Percentiles rank a stretch among this genome's conserved stretches.
phyloP scores from a whole-genome alignment of 2,888 invertebrate genomes.

The Agrotis clavis region DNA sequence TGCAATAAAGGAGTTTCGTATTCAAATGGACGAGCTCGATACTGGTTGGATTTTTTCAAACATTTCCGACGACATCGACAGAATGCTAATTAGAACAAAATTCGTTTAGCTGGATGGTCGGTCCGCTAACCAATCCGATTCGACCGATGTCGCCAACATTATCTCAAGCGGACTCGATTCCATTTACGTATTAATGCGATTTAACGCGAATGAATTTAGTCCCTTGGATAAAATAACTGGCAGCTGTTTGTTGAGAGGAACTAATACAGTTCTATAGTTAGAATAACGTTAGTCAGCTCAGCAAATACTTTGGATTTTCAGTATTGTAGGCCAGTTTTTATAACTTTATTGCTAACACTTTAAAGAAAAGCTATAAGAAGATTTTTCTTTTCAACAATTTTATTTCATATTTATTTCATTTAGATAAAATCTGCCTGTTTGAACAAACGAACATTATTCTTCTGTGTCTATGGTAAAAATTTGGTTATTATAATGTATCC shows the following conservation, averaged over 20 bases:
- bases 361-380: neutral
- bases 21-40: constrained; percentile 28
- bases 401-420: too few relatives aligned
- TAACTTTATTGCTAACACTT: neutral
- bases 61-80: constrained; percentile 41
- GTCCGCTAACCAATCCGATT: constrained; percentile 48
- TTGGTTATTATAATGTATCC: too few relatives aligned
- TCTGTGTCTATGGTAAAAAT: too few relatives aligned
- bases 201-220: constrained; percentile 30
- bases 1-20: constrained; percentile 27
- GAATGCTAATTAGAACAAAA: constrained; percentile 61
- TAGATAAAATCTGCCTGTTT: too few relatives aligned
- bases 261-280: neutral
- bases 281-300: neutral
- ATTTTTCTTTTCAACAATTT: neutral
- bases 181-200: constrained; percentile 58
- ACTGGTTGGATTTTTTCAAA: constrained; percentile 43
- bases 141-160: constrained; percentile 49
- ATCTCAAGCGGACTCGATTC: constrained; percentile 46
- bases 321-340: neutral
- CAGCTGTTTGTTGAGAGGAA: neutral
- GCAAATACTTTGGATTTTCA: neutral
- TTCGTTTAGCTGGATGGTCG: constrained; percentile 57
- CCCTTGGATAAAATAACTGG: constrained; percentile 22
- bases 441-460: too few relatives aligned